Evolutionary conservation across 2,113 vertebrate genomes (phyloP), one percentile per base, ranked within the genome.

Genomic region (Aix galericulata): DNA sequence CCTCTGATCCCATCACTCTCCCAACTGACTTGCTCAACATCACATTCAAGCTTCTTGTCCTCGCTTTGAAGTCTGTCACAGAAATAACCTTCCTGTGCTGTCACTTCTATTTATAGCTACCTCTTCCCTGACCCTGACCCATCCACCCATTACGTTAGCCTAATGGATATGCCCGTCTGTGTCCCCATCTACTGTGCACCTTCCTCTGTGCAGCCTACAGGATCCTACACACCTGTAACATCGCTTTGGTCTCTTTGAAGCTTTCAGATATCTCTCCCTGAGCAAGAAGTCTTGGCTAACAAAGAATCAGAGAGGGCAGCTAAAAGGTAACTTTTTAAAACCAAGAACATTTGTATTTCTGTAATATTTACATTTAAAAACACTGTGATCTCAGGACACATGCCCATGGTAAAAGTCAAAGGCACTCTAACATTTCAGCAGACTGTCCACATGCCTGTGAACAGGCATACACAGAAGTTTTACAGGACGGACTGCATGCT

Each of bases 51-150:
- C 13, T 77, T 71, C 59, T 91, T 52, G 32, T 52, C 31, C 58
- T 91, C 32, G 8, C 79, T 58, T 67, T 59, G 63, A 93, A 89
- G 56, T 59, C 64, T 72, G 58, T 64, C 78, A 85, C 64, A 91
- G 59, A 71, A 93, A 74, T 77, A 91, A 83, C 71, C 46, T 80
- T 66, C 87, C 63, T 36, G 32, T 82, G 55, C 50, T 68, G 55
- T 42, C 75, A 42, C 31, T 88, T 74, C 85, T 93, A 73, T 94
- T 94, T 95, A 82, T 91, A 94, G 42, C 46, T 62, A 34, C 10
- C 6, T 42, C 34, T 73, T 86, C 64, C 34, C 31, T 67, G 50
- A 59, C 50, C 84, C 86, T 82, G 67, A 75, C 48, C 29, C 50
- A 58, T 72, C 74, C 86, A 56, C 64, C 42, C 52, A 26, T 81